These are phyloP conservation scores for Dusona sp. DNA, from an alignment of 2,888 invertebrate genomes.

Conservation along the genomic window DNA sequence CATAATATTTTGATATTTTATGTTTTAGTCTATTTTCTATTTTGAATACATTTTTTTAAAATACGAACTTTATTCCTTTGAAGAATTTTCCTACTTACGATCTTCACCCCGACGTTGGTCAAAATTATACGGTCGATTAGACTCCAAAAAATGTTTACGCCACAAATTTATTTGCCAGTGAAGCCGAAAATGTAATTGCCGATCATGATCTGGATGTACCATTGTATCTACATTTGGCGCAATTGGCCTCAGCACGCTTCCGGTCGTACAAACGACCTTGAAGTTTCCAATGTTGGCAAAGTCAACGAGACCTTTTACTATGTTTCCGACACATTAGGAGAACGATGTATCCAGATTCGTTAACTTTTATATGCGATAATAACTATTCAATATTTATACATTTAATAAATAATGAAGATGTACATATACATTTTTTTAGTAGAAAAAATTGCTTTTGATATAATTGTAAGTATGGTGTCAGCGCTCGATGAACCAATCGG, in stretches of 20 bases:
- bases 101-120: conserved; percentile 83
- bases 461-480: conserved; percentile 86
- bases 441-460: background rate
- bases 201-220: conserved; percentile 87
- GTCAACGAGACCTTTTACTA: conserved; percentile 89
- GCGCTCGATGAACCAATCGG: conserved; percentile 88
- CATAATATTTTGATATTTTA: no score
- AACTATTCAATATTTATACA: background rate
- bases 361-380: background rate
- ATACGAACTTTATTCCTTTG: background rate
- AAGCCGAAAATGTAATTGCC: conserved; percentile 88
- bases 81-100: conserved; percentile 82
- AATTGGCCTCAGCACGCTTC: conserved; percentile 93
- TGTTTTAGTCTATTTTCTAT: background rate
- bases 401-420: no score
- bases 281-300: conserved; percentile 88
- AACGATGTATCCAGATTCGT: conserved; percentile 90
- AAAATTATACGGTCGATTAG: conserved; percentile 77
- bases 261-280: conserved; percentile 89
- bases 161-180: conserved; percentile 89
- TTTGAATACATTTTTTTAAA: background rate
- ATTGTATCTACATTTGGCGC: conserved; percentile 92
- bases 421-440: background rate
- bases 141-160: conserved; percentile 86
- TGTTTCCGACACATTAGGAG: conserved; percentile 89